Percentiles rank a stretch among this genome's conserved stretches.
Conservation (phyloP, 2,113 vertebrate genomes). For the Sardina pilchardus region DNA sequence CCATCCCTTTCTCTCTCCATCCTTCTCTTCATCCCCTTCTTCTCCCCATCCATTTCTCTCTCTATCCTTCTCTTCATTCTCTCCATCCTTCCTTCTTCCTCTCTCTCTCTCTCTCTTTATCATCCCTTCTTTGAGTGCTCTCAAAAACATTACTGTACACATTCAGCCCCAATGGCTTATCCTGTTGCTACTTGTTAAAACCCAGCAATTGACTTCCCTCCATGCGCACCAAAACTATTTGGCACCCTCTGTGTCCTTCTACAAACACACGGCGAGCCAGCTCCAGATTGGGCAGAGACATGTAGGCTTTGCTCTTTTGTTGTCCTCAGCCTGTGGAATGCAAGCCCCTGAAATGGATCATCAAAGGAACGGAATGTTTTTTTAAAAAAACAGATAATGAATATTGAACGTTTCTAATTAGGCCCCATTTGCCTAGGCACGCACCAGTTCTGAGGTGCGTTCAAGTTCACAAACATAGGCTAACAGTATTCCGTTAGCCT, state of each 20-base stretch:
- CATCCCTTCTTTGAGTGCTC: background rate
- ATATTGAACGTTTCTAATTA: no score
- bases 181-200: background rate
- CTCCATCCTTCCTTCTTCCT: no score
- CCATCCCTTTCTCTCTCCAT: background rate
- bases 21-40: background rate
- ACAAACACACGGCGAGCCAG: background rate
- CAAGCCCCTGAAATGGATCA: background rate
- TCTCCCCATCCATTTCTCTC: background rate
- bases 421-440: no score
- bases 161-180: background rate
- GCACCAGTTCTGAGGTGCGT: no score
- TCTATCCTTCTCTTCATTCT: background rate
- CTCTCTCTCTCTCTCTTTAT: background rate
- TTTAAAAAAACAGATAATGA: background rate
- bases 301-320: background rate
- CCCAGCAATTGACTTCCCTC: background rate
- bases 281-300: background rate
- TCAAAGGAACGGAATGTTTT: background rate
- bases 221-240: background rate
- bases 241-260: background rate
- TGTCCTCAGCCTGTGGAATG: background rate
- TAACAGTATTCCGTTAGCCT: no score
- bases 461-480: no score
- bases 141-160: background rate